Conservation (phyloP, 2,888 invertebrate species). For the Xylota segnis region DNA sequence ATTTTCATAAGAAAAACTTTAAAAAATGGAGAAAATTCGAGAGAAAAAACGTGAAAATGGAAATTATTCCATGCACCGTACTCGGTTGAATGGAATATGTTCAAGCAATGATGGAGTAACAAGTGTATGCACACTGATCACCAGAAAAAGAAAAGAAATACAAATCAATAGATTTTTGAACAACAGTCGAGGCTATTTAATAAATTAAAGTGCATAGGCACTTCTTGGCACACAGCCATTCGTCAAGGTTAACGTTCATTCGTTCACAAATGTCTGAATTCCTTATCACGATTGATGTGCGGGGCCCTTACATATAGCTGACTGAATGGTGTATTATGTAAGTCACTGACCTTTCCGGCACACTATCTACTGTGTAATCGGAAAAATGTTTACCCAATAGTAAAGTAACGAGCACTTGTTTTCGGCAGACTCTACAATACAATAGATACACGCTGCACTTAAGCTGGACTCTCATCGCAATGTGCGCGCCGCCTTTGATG, state of each 20-base stretch:
- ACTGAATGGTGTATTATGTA: slow-evolving; percentile 26
- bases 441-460: slow-evolving; percentile 21
- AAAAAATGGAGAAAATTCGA: not conserved
- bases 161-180: slow-evolving; percentile 1
- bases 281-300: not conserved
- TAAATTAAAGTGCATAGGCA: not conserved
- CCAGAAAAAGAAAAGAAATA: not conserved
- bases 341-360: slow-evolving; percentile 40
- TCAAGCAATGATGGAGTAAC: not conserved
- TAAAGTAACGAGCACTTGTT: slow-evolving; percentile 40
- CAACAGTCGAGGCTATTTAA: not conserved
- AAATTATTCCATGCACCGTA: not conserved
- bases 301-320: slow-evolving; percentile 10
- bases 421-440: not conserved
- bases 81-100: not conserved
- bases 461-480: not conserved
- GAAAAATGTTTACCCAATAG: slow-evolving; percentile 33
- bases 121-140: not conserved
- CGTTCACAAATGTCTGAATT: not conserved
- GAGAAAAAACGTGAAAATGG: not conserved
- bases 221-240: slow-evolving; percentile 5
- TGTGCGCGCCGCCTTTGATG: slow-evolving; percentile 17
- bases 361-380: slow-evolving; percentile 9
- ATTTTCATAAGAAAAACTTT: not conserved
- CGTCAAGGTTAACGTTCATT: slow-evolving; percentile 7